These are phyloP conservation scores for Lasioglossum lativentre DNA, from an alignment of 2,888 invertebrate genomes.

Conservation along the genomic window DNA sequence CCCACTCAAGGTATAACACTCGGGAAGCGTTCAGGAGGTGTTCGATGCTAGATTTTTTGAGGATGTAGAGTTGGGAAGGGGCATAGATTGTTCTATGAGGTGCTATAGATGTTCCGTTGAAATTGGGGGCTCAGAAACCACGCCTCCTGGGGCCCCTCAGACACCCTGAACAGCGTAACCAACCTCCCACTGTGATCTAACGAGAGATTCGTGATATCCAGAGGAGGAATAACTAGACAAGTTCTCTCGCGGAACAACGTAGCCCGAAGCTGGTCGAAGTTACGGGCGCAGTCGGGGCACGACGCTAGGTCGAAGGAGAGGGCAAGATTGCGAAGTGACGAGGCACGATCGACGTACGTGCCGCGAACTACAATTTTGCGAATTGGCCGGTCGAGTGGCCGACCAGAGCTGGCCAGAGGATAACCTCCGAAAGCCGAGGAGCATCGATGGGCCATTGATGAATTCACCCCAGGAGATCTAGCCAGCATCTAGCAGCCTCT, in stretches of 20 bases:
- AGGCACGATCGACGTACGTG: conserved; percentile 73
- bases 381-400: conserved; percentile 66
- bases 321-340: conserved; percentile 39
- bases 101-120: not conserved
- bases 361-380: conserved; percentile 74
- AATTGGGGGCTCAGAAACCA: not conserved
- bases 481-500: conserved; percentile 10
- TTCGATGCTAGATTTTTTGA: not conserved
- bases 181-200: not conserved
- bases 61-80: no score
- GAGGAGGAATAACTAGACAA: not conserved
- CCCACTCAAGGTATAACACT: not conserved
- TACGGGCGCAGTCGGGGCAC: not conserved
- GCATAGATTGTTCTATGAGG: not conserved
- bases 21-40: not conserved
- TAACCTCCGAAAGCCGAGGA: not conserved
- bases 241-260: not conserved
- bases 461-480: conserved; percentile 67
- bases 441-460: conserved; percentile 65
- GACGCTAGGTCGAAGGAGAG: conserved; percentile 18
- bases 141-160: not conserved
- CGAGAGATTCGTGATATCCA: not conserved
- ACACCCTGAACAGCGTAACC: not conserved
- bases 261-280: not conserved
- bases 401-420: not conserved